Evolutionary conservation across 2,113 vertebrate species (phyloP), one percentile per base, ranked within the genome.

Genomic region (Stegastes partitus): DNA sequence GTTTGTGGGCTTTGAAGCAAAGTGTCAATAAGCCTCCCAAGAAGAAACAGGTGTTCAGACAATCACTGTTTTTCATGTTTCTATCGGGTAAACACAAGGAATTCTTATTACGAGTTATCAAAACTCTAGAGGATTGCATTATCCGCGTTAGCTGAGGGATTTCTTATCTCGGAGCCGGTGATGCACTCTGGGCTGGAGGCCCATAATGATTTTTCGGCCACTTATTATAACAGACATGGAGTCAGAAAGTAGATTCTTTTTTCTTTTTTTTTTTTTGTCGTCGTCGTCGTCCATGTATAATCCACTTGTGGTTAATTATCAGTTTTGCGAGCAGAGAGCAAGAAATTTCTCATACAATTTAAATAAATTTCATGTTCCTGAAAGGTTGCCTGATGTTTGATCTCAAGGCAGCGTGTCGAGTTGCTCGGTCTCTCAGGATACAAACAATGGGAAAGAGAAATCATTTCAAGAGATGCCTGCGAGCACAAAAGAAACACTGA

Each of bases 161-260:
- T 42, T 51, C 12, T 44, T 31, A 14, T 54, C 11, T 9, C 34
- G 37, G 28, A 22, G 44, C 34, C 10, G n/a, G 34, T 19, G 3
- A 11, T 56, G 37, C n/a, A 12, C 18, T 45, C 50, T 19, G 15
- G 21, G 61, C 34, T 42, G 34, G 3, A 44, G 54, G 31, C 31
- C 7, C 19, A 1, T 47, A 18, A 21, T 45, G 34, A 71, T 63
- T 26, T 62, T 19, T 26, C 50, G 55, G 19, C 49, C 19, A 56
- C 31, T 72, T 56, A 22, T 25, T 39, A 45, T 42, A 19, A 39
- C 61, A 67, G 26, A 82, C 44, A 28, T 21, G 26, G 19, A 67
- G 34, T 77, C 66, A 68, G 58, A 63, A n/a, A 77, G 65, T 28
- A 67, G 74, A 61, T 51, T 68, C 9, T 8, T n/a, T 44, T 54